Conservation (phyloP, 2,797 vertebrate genomes). For the Hipposideros larvatus region DNA sequence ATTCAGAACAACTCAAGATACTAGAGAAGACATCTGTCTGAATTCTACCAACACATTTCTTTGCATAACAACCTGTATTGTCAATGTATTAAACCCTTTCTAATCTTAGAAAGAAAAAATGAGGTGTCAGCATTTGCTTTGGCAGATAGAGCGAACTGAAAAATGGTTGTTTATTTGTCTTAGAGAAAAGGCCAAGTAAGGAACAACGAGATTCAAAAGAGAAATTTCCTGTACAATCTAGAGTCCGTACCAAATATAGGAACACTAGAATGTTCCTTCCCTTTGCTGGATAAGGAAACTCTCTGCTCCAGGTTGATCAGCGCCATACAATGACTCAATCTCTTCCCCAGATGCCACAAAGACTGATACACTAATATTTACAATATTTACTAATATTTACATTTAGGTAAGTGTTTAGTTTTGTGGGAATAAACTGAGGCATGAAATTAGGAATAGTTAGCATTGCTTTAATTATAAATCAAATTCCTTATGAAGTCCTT, state of each 20-base stretch:
- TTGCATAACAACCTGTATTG: background rate
- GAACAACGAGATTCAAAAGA: background rate
- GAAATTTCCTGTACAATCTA: background rate
- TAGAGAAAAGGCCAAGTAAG: background rate
- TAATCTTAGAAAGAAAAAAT: background rate
- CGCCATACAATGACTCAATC: background rate
- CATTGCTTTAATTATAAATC: constrained; percentile 49
- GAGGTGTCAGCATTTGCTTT: background rate
- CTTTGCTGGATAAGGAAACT: background rate
- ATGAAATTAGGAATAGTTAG: background rate
- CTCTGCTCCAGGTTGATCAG: background rate
- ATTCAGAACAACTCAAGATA: background rate
- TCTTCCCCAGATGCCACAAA: background rate
- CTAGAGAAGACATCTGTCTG: background rate
- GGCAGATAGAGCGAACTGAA: background rate
- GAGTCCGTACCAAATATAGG: background rate
- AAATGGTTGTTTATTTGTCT: background rate
- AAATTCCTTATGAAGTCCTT: constrained; percentile 27
- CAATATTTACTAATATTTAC: background rate
- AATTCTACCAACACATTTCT: background rate
- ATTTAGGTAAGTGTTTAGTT: constrained; percentile 51
- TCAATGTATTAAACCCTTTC: background rate
- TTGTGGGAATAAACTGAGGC: background rate
- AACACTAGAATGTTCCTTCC: background rate
- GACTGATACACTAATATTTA: background rate